Percentiles rank a stretch among this genome's conserved stretches.
Conservation (phyloP, 2,113 vertebrate genomes). For the Cettia cetti region DNA sequence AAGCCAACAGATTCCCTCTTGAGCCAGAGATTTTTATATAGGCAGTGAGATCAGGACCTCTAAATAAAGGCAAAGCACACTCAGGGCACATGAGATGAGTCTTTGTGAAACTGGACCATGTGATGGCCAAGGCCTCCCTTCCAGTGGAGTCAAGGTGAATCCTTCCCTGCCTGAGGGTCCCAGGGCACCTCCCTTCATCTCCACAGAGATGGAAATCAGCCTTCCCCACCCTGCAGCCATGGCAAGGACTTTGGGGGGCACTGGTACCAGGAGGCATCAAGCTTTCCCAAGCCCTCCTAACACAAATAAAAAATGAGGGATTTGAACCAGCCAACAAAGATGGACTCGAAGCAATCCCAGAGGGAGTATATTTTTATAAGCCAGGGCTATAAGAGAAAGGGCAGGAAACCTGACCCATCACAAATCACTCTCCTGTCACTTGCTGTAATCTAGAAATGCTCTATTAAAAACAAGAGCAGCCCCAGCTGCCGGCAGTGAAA, state of each 20-base stretch:
- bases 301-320: not conserved
- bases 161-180: not conserved
- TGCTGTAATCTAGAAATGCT: slow-evolving; percentile 31
- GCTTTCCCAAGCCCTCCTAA: not conserved
- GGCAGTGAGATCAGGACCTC: not conserved
- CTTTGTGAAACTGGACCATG: not conserved
- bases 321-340: not conserved
- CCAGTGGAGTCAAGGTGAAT: not conserved
- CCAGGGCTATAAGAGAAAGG: not conserved
- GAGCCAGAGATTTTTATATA: not conserved
- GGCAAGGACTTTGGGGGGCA: not conserved
- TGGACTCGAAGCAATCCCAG: not conserved
- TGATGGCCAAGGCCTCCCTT: not conserved
- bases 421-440: slow-evolving; percentile 46
- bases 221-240: not conserved
- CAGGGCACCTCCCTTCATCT: not conserved
- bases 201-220: not conserved
- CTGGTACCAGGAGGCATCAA: not conserved
- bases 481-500: not conserved
- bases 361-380: slow-evolving; percentile 16
- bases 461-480: not conserved
- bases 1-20: not conserved
- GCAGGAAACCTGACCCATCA: slow-evolving; percentile 24
- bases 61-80: not conserved
- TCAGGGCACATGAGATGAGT: not conserved